Evolutionary conservation across 1,140 invertebrate species (phyloP).

Genomic region (Trypoxylus dichotomus): DNA sequence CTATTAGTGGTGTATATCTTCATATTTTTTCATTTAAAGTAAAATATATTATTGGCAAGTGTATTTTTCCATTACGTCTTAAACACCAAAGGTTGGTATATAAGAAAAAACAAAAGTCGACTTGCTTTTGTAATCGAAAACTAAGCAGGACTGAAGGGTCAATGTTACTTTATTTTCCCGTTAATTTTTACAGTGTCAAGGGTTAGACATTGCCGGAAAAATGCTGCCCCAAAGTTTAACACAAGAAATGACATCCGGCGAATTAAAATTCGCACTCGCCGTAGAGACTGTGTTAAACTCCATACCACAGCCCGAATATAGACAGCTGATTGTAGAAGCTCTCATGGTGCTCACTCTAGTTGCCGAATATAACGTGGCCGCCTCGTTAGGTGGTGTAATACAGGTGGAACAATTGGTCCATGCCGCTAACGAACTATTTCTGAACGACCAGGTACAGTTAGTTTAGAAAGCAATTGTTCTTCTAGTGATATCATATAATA

Average conservation of each 20-base stretch:
- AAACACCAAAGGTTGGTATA: too few relatives aligned
- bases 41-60: too few relatives aligned
- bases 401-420: conserved; percentile 92
- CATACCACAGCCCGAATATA: conserved; percentile 97
- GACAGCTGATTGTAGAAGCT: conserved; percentile 96
- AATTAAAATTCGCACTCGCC: conserved; percentile 96
- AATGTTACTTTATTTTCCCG: too few relatives aligned
- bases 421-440: conserved; percentile 91
- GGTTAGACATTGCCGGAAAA: conserved; percentile 85
- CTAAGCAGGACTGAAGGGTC: too few relatives aligned
- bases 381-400: conserved; percentile 79
- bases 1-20: too few relatives aligned
- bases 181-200: conserved; percentile 88
- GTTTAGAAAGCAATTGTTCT: too few relatives aligned
- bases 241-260: conserved; percentile 97
- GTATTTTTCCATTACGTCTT: too few relatives aligned
- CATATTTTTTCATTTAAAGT: too few relatives aligned
- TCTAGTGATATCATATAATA: too few relatives aligned
- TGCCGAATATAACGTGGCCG: conserved; percentile 82
- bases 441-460: conserved; percentile 85
- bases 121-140: too few relatives aligned
- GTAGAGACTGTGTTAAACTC: conserved; percentile 97
- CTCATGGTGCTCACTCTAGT: conserved; percentile 93
- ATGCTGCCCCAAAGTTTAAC: conserved; percentile 88
- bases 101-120: too few relatives aligned